phyloP scores from a whole-genome alignment of 2,888 invertebrate genomes.

The Furcula furcula region DNA sequence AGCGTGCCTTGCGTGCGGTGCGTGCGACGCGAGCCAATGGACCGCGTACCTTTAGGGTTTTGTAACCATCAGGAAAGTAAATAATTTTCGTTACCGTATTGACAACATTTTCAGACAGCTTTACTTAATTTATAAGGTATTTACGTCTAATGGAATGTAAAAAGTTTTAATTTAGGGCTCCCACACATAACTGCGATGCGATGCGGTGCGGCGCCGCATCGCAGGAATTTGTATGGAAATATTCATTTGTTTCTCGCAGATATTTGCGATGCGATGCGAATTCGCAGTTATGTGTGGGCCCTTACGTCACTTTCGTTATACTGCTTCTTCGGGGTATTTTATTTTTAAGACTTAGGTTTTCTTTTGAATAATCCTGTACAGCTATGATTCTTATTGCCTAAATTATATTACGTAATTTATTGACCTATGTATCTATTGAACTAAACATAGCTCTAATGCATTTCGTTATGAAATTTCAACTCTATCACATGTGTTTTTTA shows the following conservation, averaged over 20 bases:
- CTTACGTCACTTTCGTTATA: conserved; percentile 16
- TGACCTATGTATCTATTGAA: conserved; percentile 63
- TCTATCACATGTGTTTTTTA: conserved; percentile 66
- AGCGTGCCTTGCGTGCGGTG: too few relatives aligned
- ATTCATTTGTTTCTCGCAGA: too few relatives aligned
- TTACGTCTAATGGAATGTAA: conserved; percentile 7
- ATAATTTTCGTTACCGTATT: conserved; percentile 32
- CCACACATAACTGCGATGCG: too few relatives aligned
- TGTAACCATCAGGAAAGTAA: conserved; percentile 6
- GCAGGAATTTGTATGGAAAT: too few relatives aligned
- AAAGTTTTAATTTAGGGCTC: neutral
- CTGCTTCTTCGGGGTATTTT: conserved; percentile 22
- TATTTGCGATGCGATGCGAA: too few relatives aligned
- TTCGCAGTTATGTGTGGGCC: too few relatives aligned
- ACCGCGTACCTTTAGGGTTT: neutral
- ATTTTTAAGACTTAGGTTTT: conserved; percentile 36
- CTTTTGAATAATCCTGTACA: conserved; percentile 58
- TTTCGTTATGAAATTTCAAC: conserved; percentile 71
- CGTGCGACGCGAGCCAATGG: too few relatives aligned
- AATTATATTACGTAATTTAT: conserved; percentile 81
- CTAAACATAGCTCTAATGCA: conserved; percentile 70
- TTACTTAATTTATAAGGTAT: conserved; percentile 65
- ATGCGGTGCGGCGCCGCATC: too few relatives aligned
- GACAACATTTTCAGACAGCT: conserved; percentile 62
- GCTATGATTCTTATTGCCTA: conserved; percentile 67